A percentile compares a stretch with the other conserved stretches of the same genome.
phyloP scores from a whole-genome alignment of 2,113 vertebrate genomes.

The Balaeniceps rex region DNA sequence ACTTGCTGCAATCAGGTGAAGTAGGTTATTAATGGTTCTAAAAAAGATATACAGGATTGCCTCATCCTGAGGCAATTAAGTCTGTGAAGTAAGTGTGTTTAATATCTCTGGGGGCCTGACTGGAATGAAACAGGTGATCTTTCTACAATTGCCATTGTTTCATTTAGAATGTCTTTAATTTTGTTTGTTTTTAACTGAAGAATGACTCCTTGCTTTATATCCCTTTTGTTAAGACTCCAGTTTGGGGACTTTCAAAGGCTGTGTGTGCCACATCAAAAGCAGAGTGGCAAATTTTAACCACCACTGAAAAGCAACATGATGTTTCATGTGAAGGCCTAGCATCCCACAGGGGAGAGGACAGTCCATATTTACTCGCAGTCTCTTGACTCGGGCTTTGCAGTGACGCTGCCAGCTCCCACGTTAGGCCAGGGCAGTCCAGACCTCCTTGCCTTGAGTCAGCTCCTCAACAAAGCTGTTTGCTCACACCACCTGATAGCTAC shows the following conservation, averaged over 20 bases:
- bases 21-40: conserved; percentile 82
- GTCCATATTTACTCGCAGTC: too few species aligned
- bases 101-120: conserved; percentile 68
- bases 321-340: not conserved
- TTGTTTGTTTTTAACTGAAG: conserved; percentile 46
- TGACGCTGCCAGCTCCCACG: accelerated
- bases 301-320: not conserved
- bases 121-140: conserved; percentile 76
- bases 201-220: conserved; percentile 20
- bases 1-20: conserved; percentile 81
- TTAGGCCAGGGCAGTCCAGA: not conserved
- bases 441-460: not conserved
- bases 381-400: not conserved
- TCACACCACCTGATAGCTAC: not conserved
- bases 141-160: conserved; percentile 63
- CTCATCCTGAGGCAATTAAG: conserved; percentile 81
- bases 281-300: not conserved
- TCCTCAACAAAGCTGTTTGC: not conserved
- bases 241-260: not conserved
- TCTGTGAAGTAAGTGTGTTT: conserved; percentile 72
- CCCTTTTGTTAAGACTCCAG: not conserved
- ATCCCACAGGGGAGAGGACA: accelerated
- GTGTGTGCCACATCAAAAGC: not conserved
- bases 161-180: conserved; percentile 49
- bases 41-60: conserved; percentile 78